These are phyloP conservation scores for Armadillidium nasatum DNA, from an alignment of 1,140 invertebrate species.

Conservation along the genomic window DNA sequence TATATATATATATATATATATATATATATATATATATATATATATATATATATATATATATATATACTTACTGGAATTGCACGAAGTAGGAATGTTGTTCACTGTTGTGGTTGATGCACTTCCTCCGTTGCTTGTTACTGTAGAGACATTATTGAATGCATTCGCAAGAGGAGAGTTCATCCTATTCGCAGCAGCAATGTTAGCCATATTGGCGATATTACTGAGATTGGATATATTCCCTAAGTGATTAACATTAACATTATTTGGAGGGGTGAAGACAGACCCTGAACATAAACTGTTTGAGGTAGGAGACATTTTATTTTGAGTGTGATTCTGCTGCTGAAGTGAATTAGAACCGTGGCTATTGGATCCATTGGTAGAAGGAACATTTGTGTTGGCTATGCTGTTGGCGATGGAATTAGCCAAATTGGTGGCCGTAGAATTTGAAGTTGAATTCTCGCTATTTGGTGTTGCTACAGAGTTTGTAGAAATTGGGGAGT, in stretches of 20 bases:
- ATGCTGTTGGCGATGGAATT: slow-evolving; percentile 2
- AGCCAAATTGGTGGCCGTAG: slow-evolving; percentile 16
- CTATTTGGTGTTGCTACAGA: slow-evolving; percentile 12
- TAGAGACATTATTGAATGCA: too few relatives aligned
- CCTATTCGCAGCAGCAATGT: background rate
- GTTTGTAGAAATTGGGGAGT: slow-evolving; percentile 23
- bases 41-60: too few relatives aligned
- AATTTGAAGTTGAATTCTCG: background rate
- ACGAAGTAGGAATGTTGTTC: background rate
- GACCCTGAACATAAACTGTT: background rate
- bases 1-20: too few relatives aligned
- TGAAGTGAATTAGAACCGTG: slow-evolving; percentile 23
- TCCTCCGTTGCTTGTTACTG: background rate
- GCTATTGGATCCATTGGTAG: slow-evolving; percentile 16
- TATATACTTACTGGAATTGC: background rate
- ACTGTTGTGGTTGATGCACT: background rate
- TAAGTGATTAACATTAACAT: background rate
- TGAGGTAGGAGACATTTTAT: slow-evolving; percentile 3
- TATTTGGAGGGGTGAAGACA: background rate
- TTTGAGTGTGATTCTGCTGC: slow-evolving; percentile 1
- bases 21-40: too few relatives aligned
- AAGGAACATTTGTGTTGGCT: background rate
- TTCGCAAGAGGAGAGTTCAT: background rate
- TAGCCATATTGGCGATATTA: background rate
- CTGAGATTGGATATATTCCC: background rate